phyloP scores from a whole-genome alignment of 2,113 vertebrate genomes.

The Apteryx mantelli region DNA sequence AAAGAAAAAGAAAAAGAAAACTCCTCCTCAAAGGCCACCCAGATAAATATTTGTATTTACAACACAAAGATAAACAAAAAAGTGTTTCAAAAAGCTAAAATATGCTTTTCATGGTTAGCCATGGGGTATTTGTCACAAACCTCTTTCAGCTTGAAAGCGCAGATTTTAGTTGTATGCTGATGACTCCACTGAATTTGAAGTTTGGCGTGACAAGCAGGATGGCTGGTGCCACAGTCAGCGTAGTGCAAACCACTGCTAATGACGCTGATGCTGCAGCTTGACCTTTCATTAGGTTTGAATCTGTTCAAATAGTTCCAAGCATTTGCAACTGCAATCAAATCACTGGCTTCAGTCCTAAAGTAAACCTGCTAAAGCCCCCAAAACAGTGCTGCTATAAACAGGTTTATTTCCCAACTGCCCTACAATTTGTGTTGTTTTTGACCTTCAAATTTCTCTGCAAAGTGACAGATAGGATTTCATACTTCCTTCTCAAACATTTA shows the following conservation, averaged over 20 bases:
- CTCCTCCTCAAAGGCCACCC: not conserved
- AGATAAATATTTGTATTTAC: not conserved
- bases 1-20: not conserved
- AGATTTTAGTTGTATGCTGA: not conserved
- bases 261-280: not conserved
- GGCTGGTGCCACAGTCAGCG: accelerated
- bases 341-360: not conserved
- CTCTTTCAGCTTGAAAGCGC: not conserved
- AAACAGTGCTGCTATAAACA: not conserved
- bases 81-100: not conserved
- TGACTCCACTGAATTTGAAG: not conserved
- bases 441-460: conserved; percentile 28
- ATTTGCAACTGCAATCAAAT: not conserved
- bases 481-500: not conserved
- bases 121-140: not conserved
- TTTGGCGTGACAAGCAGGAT: not conserved
- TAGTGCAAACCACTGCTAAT: not conserved
- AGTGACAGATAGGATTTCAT: not conserved
- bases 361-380: not conserved
- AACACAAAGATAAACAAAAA: not conserved
- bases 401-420: not conserved
- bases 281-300: too few species aligned
- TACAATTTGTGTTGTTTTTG: not conserved
- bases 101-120: accelerated
- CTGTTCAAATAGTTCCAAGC: accelerated